phyloP scores from a whole-genome alignment of 2,113 vertebrate genomes.

The Sterrhoptilus dennistouni region DNA sequence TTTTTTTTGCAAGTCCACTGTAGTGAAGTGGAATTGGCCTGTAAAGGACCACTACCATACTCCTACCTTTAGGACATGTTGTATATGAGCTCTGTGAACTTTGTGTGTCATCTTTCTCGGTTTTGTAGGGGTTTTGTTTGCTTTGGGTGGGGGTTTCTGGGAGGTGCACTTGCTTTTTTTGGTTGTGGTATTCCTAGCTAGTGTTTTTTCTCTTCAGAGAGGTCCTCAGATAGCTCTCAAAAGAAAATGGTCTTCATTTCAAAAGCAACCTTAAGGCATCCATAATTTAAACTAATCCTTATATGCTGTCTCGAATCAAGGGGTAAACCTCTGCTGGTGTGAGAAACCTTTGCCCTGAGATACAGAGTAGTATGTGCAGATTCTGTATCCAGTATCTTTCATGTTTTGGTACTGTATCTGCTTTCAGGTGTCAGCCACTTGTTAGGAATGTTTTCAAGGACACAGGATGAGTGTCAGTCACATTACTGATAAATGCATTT shows the following conservation, averaged over 20 bases:
- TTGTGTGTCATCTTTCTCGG: background rate
- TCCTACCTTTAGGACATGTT: background rate
- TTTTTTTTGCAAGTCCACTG: rapidly evolving
- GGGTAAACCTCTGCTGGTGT: background rate
- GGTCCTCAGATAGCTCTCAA: background rate
- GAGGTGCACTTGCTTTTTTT: background rate
- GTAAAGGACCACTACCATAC: background rate
- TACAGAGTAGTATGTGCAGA: background rate
- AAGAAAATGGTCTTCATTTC: background rate
- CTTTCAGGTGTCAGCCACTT: background rate
- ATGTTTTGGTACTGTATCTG: background rate
- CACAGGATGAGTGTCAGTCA: background rate
- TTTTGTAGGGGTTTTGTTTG: background rate
- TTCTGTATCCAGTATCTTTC: background rate
- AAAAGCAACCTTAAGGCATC: background rate
- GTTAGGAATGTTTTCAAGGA: background rate
- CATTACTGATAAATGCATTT: background rate
- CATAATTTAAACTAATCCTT: background rate
- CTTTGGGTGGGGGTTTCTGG: background rate
- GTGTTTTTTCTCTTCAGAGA: background rate
- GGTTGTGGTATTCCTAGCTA: background rate
- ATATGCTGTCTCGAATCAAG: background rate
- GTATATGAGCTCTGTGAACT: background rate
- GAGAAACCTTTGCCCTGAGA: background rate
- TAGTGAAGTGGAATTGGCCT: background rate